Conservation (phyloP, 2,113 vertebrate species). For the Grus americana region DNA sequence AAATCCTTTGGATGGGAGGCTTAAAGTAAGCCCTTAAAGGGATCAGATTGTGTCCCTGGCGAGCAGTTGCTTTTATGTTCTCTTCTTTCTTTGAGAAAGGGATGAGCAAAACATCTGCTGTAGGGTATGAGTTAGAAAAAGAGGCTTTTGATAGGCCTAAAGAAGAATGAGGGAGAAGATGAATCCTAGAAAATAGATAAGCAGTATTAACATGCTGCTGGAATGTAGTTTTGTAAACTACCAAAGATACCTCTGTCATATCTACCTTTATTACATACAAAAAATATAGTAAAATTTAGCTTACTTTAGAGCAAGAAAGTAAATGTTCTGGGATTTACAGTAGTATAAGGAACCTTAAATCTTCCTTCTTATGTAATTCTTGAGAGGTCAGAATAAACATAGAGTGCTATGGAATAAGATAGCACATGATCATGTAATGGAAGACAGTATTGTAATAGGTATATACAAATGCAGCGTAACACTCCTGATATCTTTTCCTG, state of each 20-base stretch:
- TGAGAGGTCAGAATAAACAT: background rate
- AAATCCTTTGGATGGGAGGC: slow-evolving; percentile 9
- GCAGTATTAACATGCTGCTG: background rate
- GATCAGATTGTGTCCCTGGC: slow-evolving; percentile 13
- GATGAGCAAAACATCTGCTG: slow-evolving; percentile 38
- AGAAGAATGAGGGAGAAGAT: background rate
- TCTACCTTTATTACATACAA: background rate
- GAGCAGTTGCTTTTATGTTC: slow-evolving; percentile 7
- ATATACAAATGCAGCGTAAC: background rate
- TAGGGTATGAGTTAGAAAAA: background rate
- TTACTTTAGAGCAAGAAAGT: background rate
- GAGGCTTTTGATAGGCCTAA: background rate
- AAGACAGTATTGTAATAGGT: background rate
- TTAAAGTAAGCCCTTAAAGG: slow-evolving; percentile 56
- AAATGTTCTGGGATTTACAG: background rate
- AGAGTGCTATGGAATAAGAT: background rate
- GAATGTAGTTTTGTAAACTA: background rate
- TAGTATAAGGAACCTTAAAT: background rate
- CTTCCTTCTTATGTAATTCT: background rate
- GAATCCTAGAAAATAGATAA: background rate
- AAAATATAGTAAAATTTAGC: background rate
- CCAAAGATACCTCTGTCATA: background rate
- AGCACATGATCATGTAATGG: accelerated
- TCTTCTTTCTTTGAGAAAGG: slow-evolving; percentile 34
- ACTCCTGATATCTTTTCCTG: background rate